These are phyloP conservation scores for Brenthis daphne DNA, from an alignment of 2,888 invertebrate genomes.

Conservation along the genomic window DNA sequence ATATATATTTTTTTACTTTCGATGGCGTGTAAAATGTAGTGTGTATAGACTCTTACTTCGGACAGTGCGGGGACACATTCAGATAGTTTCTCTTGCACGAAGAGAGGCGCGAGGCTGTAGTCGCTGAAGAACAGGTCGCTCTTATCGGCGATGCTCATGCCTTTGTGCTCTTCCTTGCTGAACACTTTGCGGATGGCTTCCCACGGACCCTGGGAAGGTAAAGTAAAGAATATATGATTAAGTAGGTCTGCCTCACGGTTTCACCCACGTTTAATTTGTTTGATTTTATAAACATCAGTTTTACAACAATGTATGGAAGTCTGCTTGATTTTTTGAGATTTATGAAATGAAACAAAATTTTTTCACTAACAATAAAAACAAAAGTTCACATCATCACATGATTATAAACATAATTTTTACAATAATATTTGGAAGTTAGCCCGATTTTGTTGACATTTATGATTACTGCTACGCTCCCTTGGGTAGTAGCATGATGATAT, in stretches of 20 bases:
- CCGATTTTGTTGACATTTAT: too few species aligned
- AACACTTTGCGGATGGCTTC: slow-evolving; percentile 96
- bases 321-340: too few species aligned
- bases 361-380: not conserved
- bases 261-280: too few species aligned
- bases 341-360: not conserved
- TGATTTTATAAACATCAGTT: too few species aligned
- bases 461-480: too few species aligned
- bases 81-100: slow-evolving; percentile 98
- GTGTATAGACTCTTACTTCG: slow-evolving; percentile 64
- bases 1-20: too few species aligned
- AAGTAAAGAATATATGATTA: not conserved
- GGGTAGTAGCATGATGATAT: too few species aligned
- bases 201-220: slow-evolving; percentile 91
- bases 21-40: too few species aligned
- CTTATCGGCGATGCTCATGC: slow-evolving; percentile 90
- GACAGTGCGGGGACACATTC: slow-evolving; percentile 88
- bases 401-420: too few species aligned
- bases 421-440: too few species aligned
- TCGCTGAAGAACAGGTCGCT: slow-evolving; percentile 97
- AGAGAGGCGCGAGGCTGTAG: slow-evolving; percentile 97
- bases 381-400: accelerated
- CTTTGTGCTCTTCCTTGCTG: slow-evolving; percentile 88
- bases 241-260: too few species aligned
- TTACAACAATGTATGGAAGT: too few species aligned